These are phyloP conservation scores for Strix uralensis DNA, from an alignment of 2,113 vertebrate species.

Conservation along the genomic window DNA sequence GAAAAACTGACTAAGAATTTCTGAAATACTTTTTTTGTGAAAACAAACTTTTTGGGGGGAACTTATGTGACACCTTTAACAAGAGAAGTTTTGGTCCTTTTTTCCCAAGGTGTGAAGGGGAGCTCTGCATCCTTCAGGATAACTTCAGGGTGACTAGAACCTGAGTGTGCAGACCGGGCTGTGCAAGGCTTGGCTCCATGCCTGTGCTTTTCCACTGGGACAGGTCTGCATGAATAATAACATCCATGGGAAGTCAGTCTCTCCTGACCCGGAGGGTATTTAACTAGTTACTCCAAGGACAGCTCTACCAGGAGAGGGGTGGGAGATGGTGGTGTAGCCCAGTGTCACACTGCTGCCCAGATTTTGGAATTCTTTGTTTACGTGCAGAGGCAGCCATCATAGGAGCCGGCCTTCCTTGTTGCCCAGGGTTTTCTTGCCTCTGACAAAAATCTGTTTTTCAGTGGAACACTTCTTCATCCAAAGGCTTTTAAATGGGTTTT, in stretches of 20 bases:
- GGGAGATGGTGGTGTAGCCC: neutral
- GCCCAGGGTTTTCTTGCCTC: neutral
- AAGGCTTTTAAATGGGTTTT: neutral
- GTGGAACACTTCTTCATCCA: neutral
- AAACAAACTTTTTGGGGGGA: neutral
- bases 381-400: fast-evolving
- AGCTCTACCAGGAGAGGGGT: neutral
- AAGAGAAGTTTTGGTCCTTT: neutral
- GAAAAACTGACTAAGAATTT: neutral
- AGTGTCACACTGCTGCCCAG: neutral
- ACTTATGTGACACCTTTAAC: neutral
- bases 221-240: neutral
- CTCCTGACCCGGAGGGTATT: neutral
- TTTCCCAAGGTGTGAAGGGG: neutral
- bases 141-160: neutral
- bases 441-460: neutral
- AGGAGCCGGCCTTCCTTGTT: neutral
- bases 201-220: neutral
- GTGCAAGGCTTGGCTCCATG: too few species aligned
- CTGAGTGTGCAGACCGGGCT: fast-evolving
- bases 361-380: neutral
- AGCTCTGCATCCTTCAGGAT: neutral
- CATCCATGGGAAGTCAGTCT: neutral
- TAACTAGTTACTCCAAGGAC: neutral
- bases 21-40: neutral